Evolutionary conservation across 2,113 vertebrate genomes (phyloP).

Genomic region (Diadophis punctatus): DNA sequence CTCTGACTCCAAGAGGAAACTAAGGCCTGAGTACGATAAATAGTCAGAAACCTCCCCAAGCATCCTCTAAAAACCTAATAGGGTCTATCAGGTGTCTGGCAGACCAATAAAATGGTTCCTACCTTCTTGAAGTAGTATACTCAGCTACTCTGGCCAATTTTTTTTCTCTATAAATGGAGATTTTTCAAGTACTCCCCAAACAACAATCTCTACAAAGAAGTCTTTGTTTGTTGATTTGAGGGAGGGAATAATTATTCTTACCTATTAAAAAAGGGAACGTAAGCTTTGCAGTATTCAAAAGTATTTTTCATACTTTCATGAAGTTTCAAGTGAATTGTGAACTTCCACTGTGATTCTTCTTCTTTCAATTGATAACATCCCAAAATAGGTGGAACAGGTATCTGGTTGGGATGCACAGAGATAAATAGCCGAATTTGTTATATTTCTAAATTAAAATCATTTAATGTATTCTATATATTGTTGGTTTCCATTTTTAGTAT

Average conservation of each 20-base stretch:
- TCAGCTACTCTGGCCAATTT: neutral
- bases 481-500: neutral
- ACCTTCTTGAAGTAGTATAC: neutral
- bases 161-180: neutral
- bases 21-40: neutral
- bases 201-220: neutral
- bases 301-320: conserved; percentile 91
- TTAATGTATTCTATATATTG: neutral
- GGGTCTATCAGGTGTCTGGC: neutral
- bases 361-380: conserved; percentile 84
- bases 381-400: conserved; percentile 90
- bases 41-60: neutral
- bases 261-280: conserved; percentile 90
- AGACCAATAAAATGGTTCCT: neutral
- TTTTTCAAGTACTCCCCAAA: neutral
- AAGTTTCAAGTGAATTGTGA: conserved; percentile 83
- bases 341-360: conserved; percentile 76
- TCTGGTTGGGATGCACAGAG: conserved; percentile 68
- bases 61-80: neutral
- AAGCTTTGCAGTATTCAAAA: conserved; percentile 92
- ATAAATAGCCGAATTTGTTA: neutral
- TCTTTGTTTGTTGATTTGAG: neutral
- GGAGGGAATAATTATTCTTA: conserved; percentile 53
- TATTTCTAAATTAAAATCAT: neutral
- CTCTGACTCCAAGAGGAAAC: neutral